Evolutionary conservation across 2,113 vertebrate species (phyloP), one percentile per base, ranked within the genome.

Genomic region (Carassius carassius): DNA sequence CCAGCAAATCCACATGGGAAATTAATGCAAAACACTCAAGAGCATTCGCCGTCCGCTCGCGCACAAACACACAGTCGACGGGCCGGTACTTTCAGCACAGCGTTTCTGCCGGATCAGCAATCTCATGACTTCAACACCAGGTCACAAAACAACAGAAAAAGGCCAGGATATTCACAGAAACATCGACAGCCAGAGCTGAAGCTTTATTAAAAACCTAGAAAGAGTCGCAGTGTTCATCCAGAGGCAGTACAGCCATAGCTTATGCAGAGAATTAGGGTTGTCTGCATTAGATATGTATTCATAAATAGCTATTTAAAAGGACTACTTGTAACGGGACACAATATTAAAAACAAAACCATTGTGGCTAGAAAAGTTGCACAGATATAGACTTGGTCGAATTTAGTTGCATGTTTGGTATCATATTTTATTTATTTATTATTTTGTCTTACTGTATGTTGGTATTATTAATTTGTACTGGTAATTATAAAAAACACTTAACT

Each of bases 1-100:
- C 67, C 67, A 70, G 67, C 19, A 72, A 72, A 72, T 72, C 69
- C 69, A 72, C 69, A 41, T 21, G 67, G 2, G 35, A 72, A 35
- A 72, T 72, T 72, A 41, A 12, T 41, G 17, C 11, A 4, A 12
- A 41, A 41, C 69, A 72, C 69, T 72, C 69, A 72, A 72, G 69
- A 72, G 69, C 35, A 70, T 70, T 70, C 35, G 35, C 11, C 9
- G 9, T 70, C 67, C 17, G 32, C 67, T 70, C 19, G 17, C 17
- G 3, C 32, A 69, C 32, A 37, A 37, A 70, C 67, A 32, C 63
- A 70, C 65, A 69, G 67, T 35, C 67, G 17, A 70, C 67, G 2
- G 13, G 73, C 23, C 47, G 3, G 9, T 29, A 75, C 44, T 8
- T 32, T 51, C 63, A 65, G 63, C 63, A 29, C 1, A 3, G 63